These are phyloP conservation scores for Galendromus occidentalis DNA, from an alignment of 1,140 invertebrate species.

Conservation along the genomic window DNA sequence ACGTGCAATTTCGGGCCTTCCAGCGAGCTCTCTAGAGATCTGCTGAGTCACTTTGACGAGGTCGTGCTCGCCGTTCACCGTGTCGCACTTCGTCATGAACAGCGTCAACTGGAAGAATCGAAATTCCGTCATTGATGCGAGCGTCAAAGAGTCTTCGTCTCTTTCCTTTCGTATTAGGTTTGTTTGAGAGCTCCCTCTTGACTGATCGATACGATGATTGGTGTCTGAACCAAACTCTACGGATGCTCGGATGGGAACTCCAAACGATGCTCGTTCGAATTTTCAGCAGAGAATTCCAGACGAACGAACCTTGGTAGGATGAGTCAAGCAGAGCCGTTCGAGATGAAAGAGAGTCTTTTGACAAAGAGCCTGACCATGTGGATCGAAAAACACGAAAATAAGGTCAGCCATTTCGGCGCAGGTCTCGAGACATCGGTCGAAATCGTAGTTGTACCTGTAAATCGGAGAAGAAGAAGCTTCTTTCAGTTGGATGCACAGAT, in stretches of 20 bases:
- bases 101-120: neutral
- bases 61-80: neutral
- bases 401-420: constrained; percentile 32
- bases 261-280: no score
- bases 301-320: neutral
- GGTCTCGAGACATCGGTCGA: neutral
- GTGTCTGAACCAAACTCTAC: no score
- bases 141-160: no score
- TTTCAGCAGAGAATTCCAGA: no score
- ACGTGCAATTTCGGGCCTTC: neutral
- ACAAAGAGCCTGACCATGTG: constrained; percentile 41
- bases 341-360: constrained; percentile 39
- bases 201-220: no score
- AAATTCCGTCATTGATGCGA: no score
- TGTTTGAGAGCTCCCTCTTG: no score
- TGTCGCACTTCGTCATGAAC: neutral
- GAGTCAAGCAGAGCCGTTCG: constrained; percentile 28
- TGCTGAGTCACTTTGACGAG: constrained; percentile 1
- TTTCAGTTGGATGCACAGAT: no score
- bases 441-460: neutral
- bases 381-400: constrained; percentile 44
- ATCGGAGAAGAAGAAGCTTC: no score
- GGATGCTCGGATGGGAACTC: no score
- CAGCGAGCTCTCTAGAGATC: neutral
- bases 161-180: no score